Evolutionary conservation across 2,888 invertebrate species (phyloP), one percentile per base, ranked within the genome.

Genomic region (Drosophila pegasa): DNA sequence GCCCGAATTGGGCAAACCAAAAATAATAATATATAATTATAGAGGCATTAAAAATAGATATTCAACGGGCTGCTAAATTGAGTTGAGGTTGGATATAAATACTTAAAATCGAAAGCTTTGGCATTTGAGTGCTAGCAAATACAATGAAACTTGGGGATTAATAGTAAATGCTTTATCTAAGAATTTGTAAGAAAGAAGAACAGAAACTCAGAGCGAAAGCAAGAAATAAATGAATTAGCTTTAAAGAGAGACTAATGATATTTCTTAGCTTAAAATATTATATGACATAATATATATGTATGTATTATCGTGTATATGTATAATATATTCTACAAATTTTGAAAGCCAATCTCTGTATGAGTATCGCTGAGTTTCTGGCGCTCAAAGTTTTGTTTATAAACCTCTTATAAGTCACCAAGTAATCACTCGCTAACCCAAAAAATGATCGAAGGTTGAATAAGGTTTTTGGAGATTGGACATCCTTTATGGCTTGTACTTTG

Each of bases 11-110:
- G n/a, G 18, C n/a, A 25, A 14, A 18, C n/a, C 27, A 29, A 18
- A 47, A 8, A 4, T 48, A 31, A 47, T 45, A 45, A 45, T 45
- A 18, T 29, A 31, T 31, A 48, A 47, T 18, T 31, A 20, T 8
- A 29, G 3, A 47, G 3, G 8, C 7, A 31, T 20, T 31, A 47
- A 18, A 20, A 29, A 47, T 14, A 8, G 3, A 29, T 8, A 31
- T 47, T 31, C 14, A 47, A 12, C 16, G 14, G 14, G 1, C 12
- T 18, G 18, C 0, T 7, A 31, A 29, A 6, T 8, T 25, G 14
- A 25, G 25, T 5, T n/a, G 2, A 9, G 9, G 22, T 8, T 27
- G 12, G 7, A 29, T 1, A 10, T 18, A 29, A 29, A 29, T 18
- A 29, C 12, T 43, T 43, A 2, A 25, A 16, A 45, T 12, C 27